phyloP scores from a whole-genome alignment of 2,888 invertebrate genomes.

The Gymnoscelis rufifasciata region DNA sequence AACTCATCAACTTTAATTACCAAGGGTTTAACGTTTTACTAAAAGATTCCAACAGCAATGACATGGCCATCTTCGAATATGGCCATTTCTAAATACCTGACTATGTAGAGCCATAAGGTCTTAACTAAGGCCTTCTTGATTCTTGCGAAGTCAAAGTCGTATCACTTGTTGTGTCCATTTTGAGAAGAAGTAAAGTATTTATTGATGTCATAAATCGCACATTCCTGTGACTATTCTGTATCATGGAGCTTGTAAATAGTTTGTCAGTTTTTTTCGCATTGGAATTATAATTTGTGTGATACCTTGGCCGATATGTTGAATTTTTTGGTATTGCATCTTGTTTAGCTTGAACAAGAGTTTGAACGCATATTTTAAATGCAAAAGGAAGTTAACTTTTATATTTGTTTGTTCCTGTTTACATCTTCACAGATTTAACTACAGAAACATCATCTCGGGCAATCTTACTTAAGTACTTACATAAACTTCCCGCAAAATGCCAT shows the following conservation, averaged over 20 bases:
- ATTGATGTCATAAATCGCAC: slow-evolving; percentile 43
- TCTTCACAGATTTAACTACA: no score
- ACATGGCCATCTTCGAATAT: background rate
- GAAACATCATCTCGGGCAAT: no score
- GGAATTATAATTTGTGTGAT: slow-evolving; percentile 47
- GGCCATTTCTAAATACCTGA: slow-evolving; percentile 21
- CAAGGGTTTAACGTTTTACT: no score
- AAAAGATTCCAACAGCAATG: no score
- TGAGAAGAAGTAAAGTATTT: slow-evolving; percentile 30
- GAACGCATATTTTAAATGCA: no score
- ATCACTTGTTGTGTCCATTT: slow-evolving; percentile 25
- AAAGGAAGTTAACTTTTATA: no score
- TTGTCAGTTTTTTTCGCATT: slow-evolving; percentile 61
- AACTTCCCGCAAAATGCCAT: no score
- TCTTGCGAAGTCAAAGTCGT: slow-evolving; percentile 20
- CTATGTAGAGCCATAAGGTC: slow-evolving; percentile 27
- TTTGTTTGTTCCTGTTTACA: no score
- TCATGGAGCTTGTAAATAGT: slow-evolving; percentile 33
- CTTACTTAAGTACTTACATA: no score
- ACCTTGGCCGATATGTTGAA: slow-evolving; percentile 60
- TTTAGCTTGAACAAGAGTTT: no score
- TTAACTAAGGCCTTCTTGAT: slow-evolving; percentile 23
- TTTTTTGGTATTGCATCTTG: slow-evolving; percentile 45
- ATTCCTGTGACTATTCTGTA: slow-evolving; percentile 46
- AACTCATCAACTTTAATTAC: no score